Conservation (phyloP, 2,888 invertebrate genomes). For the Portevinia maculata region DNA sequence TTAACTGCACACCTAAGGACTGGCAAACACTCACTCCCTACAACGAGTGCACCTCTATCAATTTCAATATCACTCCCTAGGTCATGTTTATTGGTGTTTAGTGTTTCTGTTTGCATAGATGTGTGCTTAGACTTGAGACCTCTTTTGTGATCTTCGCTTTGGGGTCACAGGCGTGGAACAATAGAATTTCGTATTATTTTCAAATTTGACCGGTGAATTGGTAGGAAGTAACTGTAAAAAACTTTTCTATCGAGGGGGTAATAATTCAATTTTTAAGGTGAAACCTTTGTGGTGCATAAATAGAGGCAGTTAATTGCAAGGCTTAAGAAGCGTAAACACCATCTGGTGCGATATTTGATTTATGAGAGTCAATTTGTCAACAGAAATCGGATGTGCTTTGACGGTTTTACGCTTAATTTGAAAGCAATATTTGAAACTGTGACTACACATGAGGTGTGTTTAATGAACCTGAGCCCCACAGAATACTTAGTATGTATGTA, state of each 20-base stretch:
- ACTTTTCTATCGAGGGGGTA: conserved; percentile 43
- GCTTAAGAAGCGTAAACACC: not conserved
- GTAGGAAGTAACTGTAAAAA: conserved; percentile 35
- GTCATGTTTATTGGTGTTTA: conserved; percentile 41
- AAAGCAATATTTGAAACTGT: too few relatives aligned
- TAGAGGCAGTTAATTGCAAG: conserved; percentile 4
- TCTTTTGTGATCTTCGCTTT: conserved; percentile 20
- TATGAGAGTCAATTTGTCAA: conserved; percentile 19
- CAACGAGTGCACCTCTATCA: conserved; percentile 28
- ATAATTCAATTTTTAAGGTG: conserved; percentile 46
- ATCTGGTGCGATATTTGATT: conserved; percentile 38
- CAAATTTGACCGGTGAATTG: conserved; percentile 55
- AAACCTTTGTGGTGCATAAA: conserved; percentile 25
- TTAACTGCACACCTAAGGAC: conserved; percentile 56
- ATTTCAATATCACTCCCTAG: conserved; percentile 65
- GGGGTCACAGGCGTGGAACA: conserved; percentile 33
- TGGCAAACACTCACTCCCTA: not conserved
- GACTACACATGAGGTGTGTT: too few relatives aligned
- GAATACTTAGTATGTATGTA: too few relatives aligned
- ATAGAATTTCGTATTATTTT: conserved; percentile 44
- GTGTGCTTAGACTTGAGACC: conserved; percentile 37
- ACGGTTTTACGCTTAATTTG: too few relatives aligned
- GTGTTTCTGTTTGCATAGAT: conserved; percentile 68
- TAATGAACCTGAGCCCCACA: not conserved
- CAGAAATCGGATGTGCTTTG: not conserved